Percentiles rank a stretch among this genome's conserved stretches.
Conservation (phyloP, 2,888 invertebrate species). For the Pterobdella sp. region DNA sequence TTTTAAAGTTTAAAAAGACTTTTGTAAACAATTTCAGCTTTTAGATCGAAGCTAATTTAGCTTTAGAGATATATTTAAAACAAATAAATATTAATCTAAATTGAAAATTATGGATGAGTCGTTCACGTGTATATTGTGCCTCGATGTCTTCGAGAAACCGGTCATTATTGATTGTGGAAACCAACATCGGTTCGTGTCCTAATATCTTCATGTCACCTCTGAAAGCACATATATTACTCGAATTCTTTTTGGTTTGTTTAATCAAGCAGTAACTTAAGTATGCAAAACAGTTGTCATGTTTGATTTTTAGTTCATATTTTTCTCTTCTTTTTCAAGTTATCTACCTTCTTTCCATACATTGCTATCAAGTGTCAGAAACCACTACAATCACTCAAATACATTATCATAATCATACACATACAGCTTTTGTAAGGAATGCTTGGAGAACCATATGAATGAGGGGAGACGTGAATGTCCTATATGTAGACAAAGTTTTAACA, state of each 20-base stretch:
- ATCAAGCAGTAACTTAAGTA: constrained; percentile 18
- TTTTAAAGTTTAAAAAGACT: no score
- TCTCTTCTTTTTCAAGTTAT: background rate
- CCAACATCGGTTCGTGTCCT: constrained; percentile 5
- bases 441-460: background rate
- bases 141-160: constrained; percentile 35
- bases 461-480: background rate
- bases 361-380: no score
- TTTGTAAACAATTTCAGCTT: no score
- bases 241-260: background rate
- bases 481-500: constrained; percentile 26
- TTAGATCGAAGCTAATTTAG: no score
- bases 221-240: background rate
- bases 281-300: constrained; percentile 7
- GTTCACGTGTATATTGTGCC: constrained; percentile 30
- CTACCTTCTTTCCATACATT: no score
- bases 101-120: background rate
- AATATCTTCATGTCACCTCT: background rate
- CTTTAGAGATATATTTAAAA: background rate
- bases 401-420: no score
- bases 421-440: constrained; percentile 22
- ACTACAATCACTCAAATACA: no score
- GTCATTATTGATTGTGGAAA: constrained; percentile 32
- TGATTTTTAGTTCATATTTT: background rate
- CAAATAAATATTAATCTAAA: background rate